Evolutionary conservation across 2,797 vertebrate species (phyloP), one percentile per base, ranked within the genome.

Genomic region (Pelobates cultripes): DNA sequence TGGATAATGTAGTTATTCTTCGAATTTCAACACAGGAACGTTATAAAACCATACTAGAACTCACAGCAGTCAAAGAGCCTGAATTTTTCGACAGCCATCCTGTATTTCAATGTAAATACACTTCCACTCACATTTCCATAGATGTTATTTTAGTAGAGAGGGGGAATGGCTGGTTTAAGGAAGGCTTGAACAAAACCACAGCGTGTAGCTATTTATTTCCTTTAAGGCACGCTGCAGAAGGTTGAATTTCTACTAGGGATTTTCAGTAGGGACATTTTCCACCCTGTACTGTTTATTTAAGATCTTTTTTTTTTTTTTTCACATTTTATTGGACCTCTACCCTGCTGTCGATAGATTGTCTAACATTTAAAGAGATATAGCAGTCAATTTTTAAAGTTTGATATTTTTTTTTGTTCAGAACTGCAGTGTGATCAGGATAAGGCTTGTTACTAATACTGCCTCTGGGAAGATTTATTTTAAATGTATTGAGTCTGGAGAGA

Each of bases 191-290:
- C 17, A 44, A 66, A 82, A 72, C 67, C 73, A 57, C 74, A 82
- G 68, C 74, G 57, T 67, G 74, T 42, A 77, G 53, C 70, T 82
- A 60, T 77, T 82, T 77, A 78, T 78, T 82, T 47, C 60, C 51
- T 66, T 77, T 82, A 53, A 43, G 68, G 55, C 69, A 77, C 66
- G 43, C 55, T 1, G 15, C 60, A 67, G 70, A 82, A 69, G 63
- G 53, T 77, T 57, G 75, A 66, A 66, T 73, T 77, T 77, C 75
- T 82, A 44, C 51, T 43, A 43, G 80, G 45, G 79, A 64, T 69
- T 47, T 72, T 41, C 12, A 53, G 15, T 66, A 45, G 17, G 73
- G 14, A 75, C 14, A n/a, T 12, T 75, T 63, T 41, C 43, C 42
- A 42, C 75, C 44, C 74, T 43, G 68, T 72, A 57, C 60, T 72